Evolutionary conservation across 2,797 vertebrate genomes (phyloP).

Genomic region (Poeciliopsis infans): DNA sequence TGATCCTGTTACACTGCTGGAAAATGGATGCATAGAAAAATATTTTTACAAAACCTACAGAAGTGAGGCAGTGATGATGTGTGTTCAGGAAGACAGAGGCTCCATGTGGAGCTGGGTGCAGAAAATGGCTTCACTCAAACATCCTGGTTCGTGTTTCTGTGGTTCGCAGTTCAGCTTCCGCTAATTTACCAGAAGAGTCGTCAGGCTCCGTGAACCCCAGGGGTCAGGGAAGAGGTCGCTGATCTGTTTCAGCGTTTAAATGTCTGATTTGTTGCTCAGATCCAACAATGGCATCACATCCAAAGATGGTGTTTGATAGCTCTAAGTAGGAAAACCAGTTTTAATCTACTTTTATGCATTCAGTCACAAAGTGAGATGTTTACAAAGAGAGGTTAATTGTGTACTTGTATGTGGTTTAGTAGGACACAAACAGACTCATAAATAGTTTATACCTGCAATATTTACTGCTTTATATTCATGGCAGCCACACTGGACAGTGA

Average conservation of each 20-base stretch:
- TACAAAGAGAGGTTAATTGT: background rate
- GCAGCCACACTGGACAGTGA: background rate
- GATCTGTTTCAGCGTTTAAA: background rate
- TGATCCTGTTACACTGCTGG: background rate
- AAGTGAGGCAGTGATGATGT: slow-evolving; percentile 27
- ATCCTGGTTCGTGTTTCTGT: slow-evolving; percentile 4
- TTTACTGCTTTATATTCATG: background rate
- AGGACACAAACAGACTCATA: background rate
- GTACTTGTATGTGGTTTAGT: background rate
- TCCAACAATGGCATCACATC: background rate
- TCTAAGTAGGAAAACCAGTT: background rate
- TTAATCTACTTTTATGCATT: background rate
- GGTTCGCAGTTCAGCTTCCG: slow-evolving; percentile 17
- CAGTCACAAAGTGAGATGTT: background rate
- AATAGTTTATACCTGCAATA: background rate
- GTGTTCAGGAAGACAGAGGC: slow-evolving; percentile 7
- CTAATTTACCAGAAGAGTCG: slow-evolving; percentile 26
- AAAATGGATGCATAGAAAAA: slow-evolving; percentile 1
- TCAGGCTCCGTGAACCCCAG: background rate
- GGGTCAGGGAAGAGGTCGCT: slow-evolving; percentile 1
- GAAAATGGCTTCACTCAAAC: slow-evolving; percentile 12
- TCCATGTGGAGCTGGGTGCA: background rate
- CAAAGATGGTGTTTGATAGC: background rate
- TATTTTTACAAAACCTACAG: background rate
- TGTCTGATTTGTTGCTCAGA: background rate